Conservation (phyloP, 1,140 invertebrate genomes). For the Diabrotica undecimpunctata region DNA sequence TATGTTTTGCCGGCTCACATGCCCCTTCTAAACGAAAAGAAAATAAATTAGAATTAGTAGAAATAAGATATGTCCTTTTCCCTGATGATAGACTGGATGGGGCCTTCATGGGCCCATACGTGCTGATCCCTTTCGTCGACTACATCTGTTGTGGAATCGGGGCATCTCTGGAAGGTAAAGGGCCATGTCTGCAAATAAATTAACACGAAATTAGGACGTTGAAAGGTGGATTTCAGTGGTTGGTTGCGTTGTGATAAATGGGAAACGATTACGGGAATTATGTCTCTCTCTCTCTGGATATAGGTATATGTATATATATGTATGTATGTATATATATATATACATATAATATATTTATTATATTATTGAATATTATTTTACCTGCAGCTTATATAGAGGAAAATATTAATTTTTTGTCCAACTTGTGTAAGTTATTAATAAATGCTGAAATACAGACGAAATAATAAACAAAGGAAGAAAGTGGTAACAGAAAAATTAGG, state of each 20-base stretch:
- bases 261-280: background rate
- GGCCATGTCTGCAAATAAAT: conserved; percentile 44
- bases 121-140: conserved; percentile 11
- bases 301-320: too few relatives aligned
- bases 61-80: conserved; percentile 45
- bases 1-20: too few relatives aligned
- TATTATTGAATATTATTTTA: too few relatives aligned
- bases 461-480: too few relatives aligned
- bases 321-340: too few relatives aligned
- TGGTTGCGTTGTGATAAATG: background rate
- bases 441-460: too few relatives aligned
- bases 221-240: conserved; percentile 10
- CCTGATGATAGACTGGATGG: conserved; percentile 40
- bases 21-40: background rate
- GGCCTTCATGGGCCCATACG: conserved; percentile 33
- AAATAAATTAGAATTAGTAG: conserved; percentile 36
- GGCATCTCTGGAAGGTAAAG: conserved; percentile 42
- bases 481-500: too few relatives aligned
- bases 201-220: background rate
- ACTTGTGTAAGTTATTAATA: too few relatives aligned
- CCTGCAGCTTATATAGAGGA: too few relatives aligned
- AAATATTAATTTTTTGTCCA: too few relatives aligned
- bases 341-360: too few relatives aligned
- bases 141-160: conserved; percentile 37
- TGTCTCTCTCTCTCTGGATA: background rate